Percentiles rank a stretch among this genome's conserved stretches.
Evolutionary conservation across 2,888 invertebrate genomes (phyloP).

Genomic region (Sceliomorpha sp.): DNA sequence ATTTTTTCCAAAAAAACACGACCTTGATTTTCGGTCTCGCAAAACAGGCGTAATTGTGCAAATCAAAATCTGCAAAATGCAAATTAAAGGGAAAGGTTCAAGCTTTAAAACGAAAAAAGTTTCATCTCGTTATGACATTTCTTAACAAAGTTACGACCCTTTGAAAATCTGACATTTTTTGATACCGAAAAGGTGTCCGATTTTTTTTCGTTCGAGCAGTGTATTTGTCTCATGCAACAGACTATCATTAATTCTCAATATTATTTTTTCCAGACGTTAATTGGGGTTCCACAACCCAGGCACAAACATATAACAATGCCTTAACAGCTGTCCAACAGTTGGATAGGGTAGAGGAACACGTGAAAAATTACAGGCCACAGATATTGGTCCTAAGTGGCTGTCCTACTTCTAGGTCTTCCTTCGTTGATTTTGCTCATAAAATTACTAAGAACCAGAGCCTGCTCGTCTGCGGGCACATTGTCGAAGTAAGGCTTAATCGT

Average conservation of each 20-base stretch:
- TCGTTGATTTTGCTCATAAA: conserved; percentile 95
- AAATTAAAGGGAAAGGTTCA: too few species aligned
- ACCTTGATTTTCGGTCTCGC: too few species aligned
- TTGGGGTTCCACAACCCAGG: conserved; percentile 99
- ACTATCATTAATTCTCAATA: conserved; percentile 6
- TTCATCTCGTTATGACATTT: too few species aligned
- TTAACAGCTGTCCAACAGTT: conserved; percentile 93
- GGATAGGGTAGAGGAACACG: conserved; percentile 95
- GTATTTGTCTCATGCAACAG: too few species aligned
- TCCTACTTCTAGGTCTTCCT: conserved; percentile 92
- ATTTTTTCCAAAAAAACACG: too few species aligned
- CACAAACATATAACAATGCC: conserved; percentile 97
- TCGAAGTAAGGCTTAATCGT: conserved; percentile 83
- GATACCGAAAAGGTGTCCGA: too few species aligned
- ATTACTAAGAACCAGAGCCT: conserved; percentile 96
- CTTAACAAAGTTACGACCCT: too few species aligned
- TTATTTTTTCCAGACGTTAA: conserved; percentile 88
- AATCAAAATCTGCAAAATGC: too few species aligned
- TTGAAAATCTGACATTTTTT: conserved; percentile 4
- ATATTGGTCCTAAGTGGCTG: conserved; percentile 93
- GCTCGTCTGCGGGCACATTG: conserved; percentile 95
- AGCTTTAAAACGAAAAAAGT: too few species aligned
- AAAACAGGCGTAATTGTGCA: conserved; percentile 9
- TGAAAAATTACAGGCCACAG: conserved; percentile 95
- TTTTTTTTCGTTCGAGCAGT: too few species aligned